phyloP scores from a whole-genome alignment of 2,888 invertebrate species.

The Rhamphomyia laevipes region DNA sequence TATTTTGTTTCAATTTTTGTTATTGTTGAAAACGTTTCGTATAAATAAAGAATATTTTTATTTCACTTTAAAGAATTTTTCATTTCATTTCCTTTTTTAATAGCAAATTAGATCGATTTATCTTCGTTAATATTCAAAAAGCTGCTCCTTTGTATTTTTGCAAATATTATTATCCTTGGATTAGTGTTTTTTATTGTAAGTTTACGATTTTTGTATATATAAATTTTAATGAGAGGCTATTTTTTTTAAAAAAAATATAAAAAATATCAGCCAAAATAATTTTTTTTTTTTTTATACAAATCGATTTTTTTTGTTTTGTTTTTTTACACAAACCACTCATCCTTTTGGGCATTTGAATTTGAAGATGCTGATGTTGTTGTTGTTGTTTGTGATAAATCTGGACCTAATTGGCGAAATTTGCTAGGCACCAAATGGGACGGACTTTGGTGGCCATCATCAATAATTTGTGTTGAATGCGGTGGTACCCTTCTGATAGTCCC shows the following conservation, averaged over 20 bases:
- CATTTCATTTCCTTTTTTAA: too few species aligned
- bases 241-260: background rate
- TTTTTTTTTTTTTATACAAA: background rate
- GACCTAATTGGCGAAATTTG: slow-evolving; percentile 54
- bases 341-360: slow-evolving; percentile 73
- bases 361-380: slow-evolving; percentile 47
- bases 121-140: too few species aligned
- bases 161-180: too few species aligned
- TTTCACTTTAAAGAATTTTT: too few species aligned
- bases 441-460: slow-evolving; percentile 58
- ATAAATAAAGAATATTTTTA: background rate
- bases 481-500: slow-evolving; percentile 47
- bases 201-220: background rate
- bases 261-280: too few species aligned
- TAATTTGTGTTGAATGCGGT: slow-evolving; percentile 40
- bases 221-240: too few species aligned
- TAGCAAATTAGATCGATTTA: too few species aligned
- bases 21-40: background rate
- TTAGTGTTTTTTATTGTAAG: background rate
- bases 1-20: background rate
- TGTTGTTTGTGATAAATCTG: slow-evolving; percentile 50
- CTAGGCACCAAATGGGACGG: slow-evolving; percentile 92
- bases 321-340: slow-evolving; percentile 82
- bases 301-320: background rate
- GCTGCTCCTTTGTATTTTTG: too few species aligned